Evolutionary conservation across 2,888 invertebrate genomes (phyloP).

Genomic region (Papilio elwesi): DNA sequence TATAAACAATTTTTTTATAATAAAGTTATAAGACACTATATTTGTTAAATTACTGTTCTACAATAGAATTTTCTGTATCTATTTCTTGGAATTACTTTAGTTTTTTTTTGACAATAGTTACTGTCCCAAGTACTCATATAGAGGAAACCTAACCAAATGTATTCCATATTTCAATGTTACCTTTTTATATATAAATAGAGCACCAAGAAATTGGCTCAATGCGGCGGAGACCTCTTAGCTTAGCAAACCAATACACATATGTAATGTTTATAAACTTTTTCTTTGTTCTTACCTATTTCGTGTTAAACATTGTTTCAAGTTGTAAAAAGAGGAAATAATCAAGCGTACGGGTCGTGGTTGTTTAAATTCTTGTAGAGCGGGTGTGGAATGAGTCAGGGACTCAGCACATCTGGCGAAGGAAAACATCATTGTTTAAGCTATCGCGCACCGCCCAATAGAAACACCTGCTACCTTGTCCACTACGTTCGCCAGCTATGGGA

Average conservation of each 20-base stretch:
- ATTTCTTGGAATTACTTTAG: no score
- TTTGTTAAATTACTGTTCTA: no score
- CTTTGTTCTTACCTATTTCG: conserved; percentile 36
- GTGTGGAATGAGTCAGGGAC: conserved; percentile 43
- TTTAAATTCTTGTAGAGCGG: conserved; percentile 39
- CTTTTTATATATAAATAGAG: neutral
- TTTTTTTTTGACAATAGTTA: no score
- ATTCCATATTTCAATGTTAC: neutral
- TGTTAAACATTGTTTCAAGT: conserved; percentile 38
- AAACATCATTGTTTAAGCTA: conserved; percentile 50
- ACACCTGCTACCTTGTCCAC: conserved; percentile 44
- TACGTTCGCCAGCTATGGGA: conserved; percentile 16
- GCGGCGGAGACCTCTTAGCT: conserved; percentile 22
- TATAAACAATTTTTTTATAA: no score
- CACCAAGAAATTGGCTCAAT: neutral
- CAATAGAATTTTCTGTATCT: no score
- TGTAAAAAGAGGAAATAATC: conserved; percentile 39
- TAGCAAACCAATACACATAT: conserved; percentile 5
- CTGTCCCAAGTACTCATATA: no score
- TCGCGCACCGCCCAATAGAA: conserved; percentile 41
- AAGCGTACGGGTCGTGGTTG: conserved; percentile 20
- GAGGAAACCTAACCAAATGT: neutral
- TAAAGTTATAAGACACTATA: no score
- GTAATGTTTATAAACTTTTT: conserved; percentile 36
- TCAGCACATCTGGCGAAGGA: conserved; percentile 45